These are phyloP conservation scores for Aythya baeri DNA, from an alignment of 2,113 vertebrate species.

Conservation along the genomic window DNA sequence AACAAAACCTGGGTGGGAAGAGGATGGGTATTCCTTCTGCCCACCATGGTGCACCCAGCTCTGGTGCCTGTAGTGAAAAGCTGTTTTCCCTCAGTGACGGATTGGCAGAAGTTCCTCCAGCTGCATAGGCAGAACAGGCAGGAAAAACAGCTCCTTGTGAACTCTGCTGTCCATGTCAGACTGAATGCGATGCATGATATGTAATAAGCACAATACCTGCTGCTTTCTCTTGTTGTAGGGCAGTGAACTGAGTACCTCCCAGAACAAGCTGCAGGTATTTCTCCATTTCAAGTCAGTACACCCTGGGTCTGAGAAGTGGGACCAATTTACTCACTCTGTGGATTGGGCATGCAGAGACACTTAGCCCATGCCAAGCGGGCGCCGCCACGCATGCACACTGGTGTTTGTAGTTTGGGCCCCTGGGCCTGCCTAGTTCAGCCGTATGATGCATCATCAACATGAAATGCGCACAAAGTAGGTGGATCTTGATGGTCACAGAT, in stretches of 20 bases:
- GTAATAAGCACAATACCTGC: background rate
- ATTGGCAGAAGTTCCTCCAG: background rate
- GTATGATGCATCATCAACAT: background rate
- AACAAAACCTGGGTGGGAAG: background rate
- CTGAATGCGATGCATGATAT: background rate
- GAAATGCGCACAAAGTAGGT: slow-evolving; percentile 6
- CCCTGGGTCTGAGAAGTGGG: background rate
- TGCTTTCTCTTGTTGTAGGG: background rate
- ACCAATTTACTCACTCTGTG: background rate
- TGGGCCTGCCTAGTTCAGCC: background rate
- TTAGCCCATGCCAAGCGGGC: background rate
- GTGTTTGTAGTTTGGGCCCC: background rate
- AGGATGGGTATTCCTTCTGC: background rate
- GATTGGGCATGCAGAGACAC: background rate
- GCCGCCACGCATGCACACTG: fast-evolving
- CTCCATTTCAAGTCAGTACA: background rate
- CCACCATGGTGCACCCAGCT: background rate
- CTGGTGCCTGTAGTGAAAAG: background rate
- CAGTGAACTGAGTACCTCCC: background rate
- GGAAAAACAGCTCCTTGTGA: background rate
- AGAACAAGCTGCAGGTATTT: background rate
- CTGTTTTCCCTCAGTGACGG: background rate
- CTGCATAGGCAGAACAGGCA: background rate
- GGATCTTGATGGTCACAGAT: background rate
- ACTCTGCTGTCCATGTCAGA: background rate